Evolutionary conservation across 2,888 invertebrate species (phyloP).

Genomic region (Monochamus alternatus): DNA sequence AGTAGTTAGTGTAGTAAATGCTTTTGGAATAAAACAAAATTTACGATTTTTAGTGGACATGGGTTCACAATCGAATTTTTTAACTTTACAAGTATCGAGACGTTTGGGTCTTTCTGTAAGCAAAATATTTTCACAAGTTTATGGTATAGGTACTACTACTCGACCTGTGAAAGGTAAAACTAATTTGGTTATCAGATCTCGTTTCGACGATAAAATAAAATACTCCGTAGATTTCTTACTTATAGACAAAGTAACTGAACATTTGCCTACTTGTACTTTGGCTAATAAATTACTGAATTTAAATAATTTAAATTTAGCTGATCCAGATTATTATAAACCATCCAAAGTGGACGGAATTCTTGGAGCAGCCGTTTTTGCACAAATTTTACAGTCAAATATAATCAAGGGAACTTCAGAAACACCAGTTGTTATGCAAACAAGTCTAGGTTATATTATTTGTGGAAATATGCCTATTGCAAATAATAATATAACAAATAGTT

Average conservation of each 20-base stretch:
- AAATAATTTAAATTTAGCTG: slow-evolving; percentile 14
- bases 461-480: background rate
- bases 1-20: slow-evolving; percentile 4
- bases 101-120: background rate
- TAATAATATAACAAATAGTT: background rate
- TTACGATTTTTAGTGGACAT: background rate
- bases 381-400: background rate
- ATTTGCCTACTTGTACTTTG: background rate
- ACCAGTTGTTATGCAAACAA: slow-evolving; percentile 1
- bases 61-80: slow-evolving; percentile 6
- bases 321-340: slow-evolving; percentile 16
- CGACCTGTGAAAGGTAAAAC: slow-evolving; percentile 10
- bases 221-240: slow-evolving; percentile 14
- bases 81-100: background rate
- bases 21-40: background rate
- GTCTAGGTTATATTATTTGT: slow-evolving; percentile 8
- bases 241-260: slow-evolving; percentile 11
- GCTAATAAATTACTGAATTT: slow-evolving; percentile 7
- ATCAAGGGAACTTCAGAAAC: background rate
- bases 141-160: slow-evolving; percentile 5
- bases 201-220: slow-evolving; percentile 12
- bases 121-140: slow-evolving; percentile 7
- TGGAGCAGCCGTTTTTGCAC: background rate
- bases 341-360: slow-evolving; percentile 2
- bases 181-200: slow-evolving; percentile 7